A percentile compares a stretch with the other conserved stretches of the same genome.
Conservation (phyloP, 2,113 vertebrate species). For the Xiphophorus hellerii region DNA sequence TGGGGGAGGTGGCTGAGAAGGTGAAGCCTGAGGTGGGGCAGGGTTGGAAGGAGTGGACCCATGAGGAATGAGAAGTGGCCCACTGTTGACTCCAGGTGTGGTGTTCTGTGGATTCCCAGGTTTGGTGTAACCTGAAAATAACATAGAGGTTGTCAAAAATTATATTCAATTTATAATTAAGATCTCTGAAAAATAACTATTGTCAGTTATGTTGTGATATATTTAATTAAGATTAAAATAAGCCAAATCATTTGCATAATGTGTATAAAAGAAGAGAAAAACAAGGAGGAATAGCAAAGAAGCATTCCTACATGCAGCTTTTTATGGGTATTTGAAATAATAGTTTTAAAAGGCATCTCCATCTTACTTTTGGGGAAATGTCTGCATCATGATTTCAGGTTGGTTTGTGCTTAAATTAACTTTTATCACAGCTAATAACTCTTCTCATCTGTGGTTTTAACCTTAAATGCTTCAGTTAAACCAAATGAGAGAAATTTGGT, state of each 20-base stretch:
- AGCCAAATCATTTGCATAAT: conserved; percentile 22
- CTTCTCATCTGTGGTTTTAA: neutral
- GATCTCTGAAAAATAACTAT: neutral
- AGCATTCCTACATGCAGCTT: conserved; percentile 37
- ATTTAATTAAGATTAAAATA: conserved; percentile 20
- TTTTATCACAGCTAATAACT: neutral
- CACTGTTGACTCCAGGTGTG: conserved; percentile 70
- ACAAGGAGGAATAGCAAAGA: conserved; percentile 30
- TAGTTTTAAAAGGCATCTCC: conserved; percentile 39
- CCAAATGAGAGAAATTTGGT: neutral
- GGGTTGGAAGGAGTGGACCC: conserved; percentile 87
- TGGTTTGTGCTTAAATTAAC: neutral
- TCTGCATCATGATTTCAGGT: neutral
- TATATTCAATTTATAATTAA: neutral
- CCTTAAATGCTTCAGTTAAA: conserved; percentile 8
- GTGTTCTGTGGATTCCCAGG: conserved; percentile 85
- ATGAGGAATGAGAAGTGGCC: conserved; percentile 85
- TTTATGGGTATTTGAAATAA: conserved; percentile 15
- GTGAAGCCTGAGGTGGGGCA: conserved; percentile 82
- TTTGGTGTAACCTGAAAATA: conserved; percentile 87
- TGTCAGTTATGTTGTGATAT: neutral
- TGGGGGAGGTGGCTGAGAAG: conserved; percentile 79
- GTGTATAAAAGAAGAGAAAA: conserved; percentile 5
- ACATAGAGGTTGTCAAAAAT: conserved; percentile 16
- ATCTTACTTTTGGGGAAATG: conserved; percentile 52